Evolutionary conservation across 2,113 vertebrate genomes (phyloP), one percentile per base, ranked within the genome.

Genomic region (Montifringilla adamsi): DNA sequence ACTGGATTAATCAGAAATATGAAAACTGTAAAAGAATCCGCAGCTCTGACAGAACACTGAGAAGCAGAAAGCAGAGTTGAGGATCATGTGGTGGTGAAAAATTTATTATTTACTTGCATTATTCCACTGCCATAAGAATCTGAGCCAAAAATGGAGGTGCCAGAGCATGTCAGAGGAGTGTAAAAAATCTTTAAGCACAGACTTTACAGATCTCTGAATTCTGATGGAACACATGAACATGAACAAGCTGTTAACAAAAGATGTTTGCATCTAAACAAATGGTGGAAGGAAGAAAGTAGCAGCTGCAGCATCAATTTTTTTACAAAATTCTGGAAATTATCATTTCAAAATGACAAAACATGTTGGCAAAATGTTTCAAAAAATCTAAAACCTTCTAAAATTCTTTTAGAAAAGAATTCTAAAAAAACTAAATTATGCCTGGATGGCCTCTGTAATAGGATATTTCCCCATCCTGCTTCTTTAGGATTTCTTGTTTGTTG

Each of bases 201-300:
- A 46, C 12, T 79, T 1, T 70, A 60, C 72, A n/a, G 52, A 63
- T 90, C 35, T 59, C 41, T 75, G 83, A 68, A 18, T 82, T 75
- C 55, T 73, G 89, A 62, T 85, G 69, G 56, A 73, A 26, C 3
- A 1, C 64, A 68, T 5, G 39, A 68, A 31, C 66, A 44, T 1
- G 8, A 87, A 49, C 60, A 89, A 96, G 62, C 77, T 89, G 87
- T 55, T 77, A 94, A 52, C 53, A 56, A 74, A 94, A 86, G 58
- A 30, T 47, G 82, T 75, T 89, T 68, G 17, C 64, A 68, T 73
- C 91, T 37, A 64, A 94, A 95, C 66, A 82, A 91, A 68, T 26
- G 64, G 44, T 73, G 69, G 72, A 84, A 90, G 50, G 79, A 79
- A 62, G 60, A 62, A 87, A 50, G 62, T n/a, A 55, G 50, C 89